Evolutionary conservation across 2,113 vertebrate species (phyloP).

Genomic region (Cyanoderma ruficeps): DNA sequence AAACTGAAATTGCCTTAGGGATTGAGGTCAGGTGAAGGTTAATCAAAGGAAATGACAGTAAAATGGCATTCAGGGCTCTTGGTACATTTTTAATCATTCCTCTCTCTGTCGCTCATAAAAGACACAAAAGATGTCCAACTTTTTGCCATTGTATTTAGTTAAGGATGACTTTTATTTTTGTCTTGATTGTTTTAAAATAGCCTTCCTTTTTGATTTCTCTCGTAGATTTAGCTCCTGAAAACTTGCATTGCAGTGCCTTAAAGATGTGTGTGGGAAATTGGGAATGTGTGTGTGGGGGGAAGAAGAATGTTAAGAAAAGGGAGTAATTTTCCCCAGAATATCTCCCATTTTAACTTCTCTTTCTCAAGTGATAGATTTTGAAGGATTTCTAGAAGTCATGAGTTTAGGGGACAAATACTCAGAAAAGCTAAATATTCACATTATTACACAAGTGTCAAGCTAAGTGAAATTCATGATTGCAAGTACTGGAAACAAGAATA

Average conservation of each 20-base stretch:
- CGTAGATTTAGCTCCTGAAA: background rate
- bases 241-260: background rate
- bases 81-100: constrained; percentile 75
- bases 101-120: constrained; percentile 6
- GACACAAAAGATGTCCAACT: constrained; percentile 18
- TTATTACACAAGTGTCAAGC: constrained; percentile 21
- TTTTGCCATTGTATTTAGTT: background rate
- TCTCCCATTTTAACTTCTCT: constrained; percentile 11
- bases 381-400: constrained; percentile 52
- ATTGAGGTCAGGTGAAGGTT: constrained; percentile 77
- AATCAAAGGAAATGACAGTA: constrained; percentile 81
- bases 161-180: constrained; percentile 11
- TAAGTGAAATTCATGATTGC: background rate
- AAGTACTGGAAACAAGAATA: background rate
- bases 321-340: constrained; percentile 56
- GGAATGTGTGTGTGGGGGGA: too few species aligned
- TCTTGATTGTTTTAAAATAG: constrained; percentile 2
- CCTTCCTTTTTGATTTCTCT: background rate
- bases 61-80: constrained; percentile 72
- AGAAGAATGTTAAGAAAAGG: constrained; percentile 52
- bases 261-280: constrained; percentile 43
- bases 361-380: too few species aligned
- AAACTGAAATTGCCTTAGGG: constrained; percentile 70
- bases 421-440: constrained; percentile 37
- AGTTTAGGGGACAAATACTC: constrained; percentile 11